These are phyloP conservation scores for Nerophis ophidion DNA, from an alignment of 2,113 vertebrate genomes.

Conservation along the genomic window DNA sequence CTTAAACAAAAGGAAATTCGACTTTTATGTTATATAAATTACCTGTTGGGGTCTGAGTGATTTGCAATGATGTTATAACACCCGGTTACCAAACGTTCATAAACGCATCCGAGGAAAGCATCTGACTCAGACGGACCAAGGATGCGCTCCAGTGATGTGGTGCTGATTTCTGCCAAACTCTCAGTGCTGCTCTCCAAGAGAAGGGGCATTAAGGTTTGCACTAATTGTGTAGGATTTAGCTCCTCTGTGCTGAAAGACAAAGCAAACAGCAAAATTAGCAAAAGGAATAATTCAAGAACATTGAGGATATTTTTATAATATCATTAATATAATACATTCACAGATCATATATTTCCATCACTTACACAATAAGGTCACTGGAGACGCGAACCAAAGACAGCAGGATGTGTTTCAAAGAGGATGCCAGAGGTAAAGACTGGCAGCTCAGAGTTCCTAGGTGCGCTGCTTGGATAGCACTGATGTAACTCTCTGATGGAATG, in stretches of 20 bases:
- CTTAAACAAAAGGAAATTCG: background rate
- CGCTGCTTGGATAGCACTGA: constrained; percentile 93
- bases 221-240: constrained; percentile 84
- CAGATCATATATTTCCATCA: constrained; percentile 11
- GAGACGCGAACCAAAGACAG: constrained; percentile 93
- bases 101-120: constrained; percentile 89
- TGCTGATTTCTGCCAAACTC: constrained; percentile 91
- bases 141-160: constrained; percentile 89
- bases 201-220: constrained; percentile 84
- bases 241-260: constrained; percentile 82
- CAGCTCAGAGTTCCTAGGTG: constrained; percentile 91
- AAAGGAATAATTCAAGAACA: background rate
- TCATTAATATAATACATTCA: background rate
- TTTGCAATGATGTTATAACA: constrained; percentile 95
- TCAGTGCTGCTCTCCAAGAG: constrained; percentile 93
- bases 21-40: background rate
- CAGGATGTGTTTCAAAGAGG: constrained; percentile 91
- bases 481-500: constrained; percentile 95
- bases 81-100: constrained; percentile 88
- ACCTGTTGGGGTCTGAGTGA: constrained; percentile 93
- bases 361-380: constrained; percentile 96
- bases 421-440: constrained; percentile 87
- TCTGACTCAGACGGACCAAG: constrained; percentile 91
- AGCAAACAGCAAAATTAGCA: background rate
- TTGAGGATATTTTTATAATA: too few relatives aligned